Evolutionary conservation across 2,113 vertebrate species (phyloP).

Genomic region (Hymenochirus boettgeri): DNA sequence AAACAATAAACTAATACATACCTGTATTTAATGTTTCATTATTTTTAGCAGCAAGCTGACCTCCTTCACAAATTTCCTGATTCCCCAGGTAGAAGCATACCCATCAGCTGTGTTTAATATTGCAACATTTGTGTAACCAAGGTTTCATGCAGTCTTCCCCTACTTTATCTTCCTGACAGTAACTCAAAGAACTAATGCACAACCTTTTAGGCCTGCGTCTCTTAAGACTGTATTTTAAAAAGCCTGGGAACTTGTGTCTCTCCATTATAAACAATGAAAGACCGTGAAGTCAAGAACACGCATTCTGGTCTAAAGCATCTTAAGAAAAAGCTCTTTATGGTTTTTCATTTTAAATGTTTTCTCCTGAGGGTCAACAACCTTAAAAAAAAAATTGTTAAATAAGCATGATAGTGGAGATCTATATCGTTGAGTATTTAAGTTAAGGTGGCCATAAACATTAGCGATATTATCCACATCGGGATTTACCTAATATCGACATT

Average conservation of each 20-base stretch:
- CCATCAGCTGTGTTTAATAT: conserved; percentile 21
- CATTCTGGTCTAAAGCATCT: conserved; percentile 39
- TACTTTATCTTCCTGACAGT: conserved; percentile 40
- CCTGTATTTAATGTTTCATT: too few relatives aligned
- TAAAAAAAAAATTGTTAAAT: too few relatives aligned
- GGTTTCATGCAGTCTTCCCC: conserved; percentile 42
- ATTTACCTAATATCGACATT: too few relatives aligned
- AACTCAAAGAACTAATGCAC: conserved; percentile 44
- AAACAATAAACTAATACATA: too few relatives aligned
- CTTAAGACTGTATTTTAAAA: conserved; percentile 46
- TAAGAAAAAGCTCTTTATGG: conserved; percentile 36
- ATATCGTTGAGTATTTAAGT: too few relatives aligned
- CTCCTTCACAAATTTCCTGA: neutral
- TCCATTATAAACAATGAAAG: conserved; percentile 40
- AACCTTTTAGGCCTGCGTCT: conserved; percentile 46
- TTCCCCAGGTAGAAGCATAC: conserved; percentile 34
- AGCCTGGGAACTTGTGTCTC: conserved; percentile 43
- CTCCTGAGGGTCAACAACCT: conserved; percentile 34
- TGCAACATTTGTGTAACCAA: conserved; percentile 40
- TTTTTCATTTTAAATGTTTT: conserved; percentile 31
- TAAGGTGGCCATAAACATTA: too few relatives aligned
- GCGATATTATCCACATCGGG: too few relatives aligned
- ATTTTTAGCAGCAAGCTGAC: neutral
- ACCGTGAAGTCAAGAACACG: conserved; percentile 39
- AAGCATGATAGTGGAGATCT: too few relatives aligned